These are phyloP conservation scores for Glareola pratincola DNA, from an alignment of 2,113 vertebrate genomes.

Conservation along the genomic window DNA sequence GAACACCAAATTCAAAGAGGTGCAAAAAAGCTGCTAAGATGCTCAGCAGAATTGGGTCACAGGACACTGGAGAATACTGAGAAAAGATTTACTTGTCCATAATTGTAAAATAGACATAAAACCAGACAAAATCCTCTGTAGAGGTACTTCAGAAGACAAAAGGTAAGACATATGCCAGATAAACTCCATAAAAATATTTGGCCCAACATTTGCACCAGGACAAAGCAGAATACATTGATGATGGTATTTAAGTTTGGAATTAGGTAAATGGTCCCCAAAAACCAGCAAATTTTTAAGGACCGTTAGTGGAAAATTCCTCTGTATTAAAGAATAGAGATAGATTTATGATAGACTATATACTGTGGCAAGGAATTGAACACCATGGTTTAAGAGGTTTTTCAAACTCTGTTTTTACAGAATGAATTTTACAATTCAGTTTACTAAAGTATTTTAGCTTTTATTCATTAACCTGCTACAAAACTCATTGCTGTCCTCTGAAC, in stretches of 20 bases:
- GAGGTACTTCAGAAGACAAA: background rate
- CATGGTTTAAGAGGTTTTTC: background rate
- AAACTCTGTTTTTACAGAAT: background rate
- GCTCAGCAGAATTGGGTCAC: background rate
- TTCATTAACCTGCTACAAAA: background rate
- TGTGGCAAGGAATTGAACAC: background rate
- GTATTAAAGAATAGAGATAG: background rate
- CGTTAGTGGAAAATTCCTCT: background rate
- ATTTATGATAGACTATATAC: background rate
- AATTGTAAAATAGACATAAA: background rate
- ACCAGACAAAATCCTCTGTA: background rate
- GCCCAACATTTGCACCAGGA: background rate
- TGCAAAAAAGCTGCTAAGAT: background rate
- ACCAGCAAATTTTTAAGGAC: background rate
- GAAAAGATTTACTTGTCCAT: background rate
- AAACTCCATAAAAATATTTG: background rate
- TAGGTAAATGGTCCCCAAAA: background rate
- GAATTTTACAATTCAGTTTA: background rate
- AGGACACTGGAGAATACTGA: background rate
- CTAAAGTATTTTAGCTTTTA: background rate
- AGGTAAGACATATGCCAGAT: background rate
- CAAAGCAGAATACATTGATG: background rate
- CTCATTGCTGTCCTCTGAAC: rapidly evolving
- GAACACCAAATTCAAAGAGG: background rate
- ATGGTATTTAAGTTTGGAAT: background rate